Conservation (phyloP, 2,113 vertebrate genomes). For the Toxotes jaculatrix region DNA sequence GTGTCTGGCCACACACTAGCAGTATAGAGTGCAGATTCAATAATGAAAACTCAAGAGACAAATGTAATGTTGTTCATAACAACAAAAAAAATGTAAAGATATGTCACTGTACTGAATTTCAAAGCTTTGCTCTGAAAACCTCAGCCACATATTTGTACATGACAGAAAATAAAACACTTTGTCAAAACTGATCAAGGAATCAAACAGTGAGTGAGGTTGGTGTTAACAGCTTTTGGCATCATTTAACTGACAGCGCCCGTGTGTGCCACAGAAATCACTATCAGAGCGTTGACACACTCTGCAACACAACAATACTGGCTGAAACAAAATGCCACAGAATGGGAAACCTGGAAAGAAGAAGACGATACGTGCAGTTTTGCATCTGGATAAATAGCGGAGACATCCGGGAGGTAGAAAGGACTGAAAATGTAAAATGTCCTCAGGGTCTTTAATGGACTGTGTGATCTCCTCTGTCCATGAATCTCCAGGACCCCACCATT, state of each 20-base stretch:
- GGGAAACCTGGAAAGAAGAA: conserved; percentile 2
- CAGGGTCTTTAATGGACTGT: conserved; percentile 16
- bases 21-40: conserved; percentile 41
- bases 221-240: conserved; percentile 38
- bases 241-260: conserved; percentile 34
- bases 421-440: conserved; percentile 9
- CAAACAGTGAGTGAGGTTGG: conserved; percentile 27
- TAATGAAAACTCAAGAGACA: conserved; percentile 61
- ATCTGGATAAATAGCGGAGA: background rate
- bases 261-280: background rate
- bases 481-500: conserved; percentile 20
- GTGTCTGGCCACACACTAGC: conserved; percentile 15
- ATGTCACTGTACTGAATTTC: conserved; percentile 30
- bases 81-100: conserved; percentile 49
- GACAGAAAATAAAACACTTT: conserved; percentile 55
- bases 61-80: conserved; percentile 50
- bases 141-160: conserved; percentile 22
- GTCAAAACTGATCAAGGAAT: conserved; percentile 50
- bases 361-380: background rate
- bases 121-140: conserved; percentile 30
- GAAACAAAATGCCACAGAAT: background rate
- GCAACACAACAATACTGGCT: background rate
- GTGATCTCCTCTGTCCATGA: conserved; percentile 22
- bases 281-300: background rate
- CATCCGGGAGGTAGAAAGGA: background rate